Conservation (phyloP, 2,888 invertebrate genomes). For the Sinohyriopsis cumingii region DNA sequence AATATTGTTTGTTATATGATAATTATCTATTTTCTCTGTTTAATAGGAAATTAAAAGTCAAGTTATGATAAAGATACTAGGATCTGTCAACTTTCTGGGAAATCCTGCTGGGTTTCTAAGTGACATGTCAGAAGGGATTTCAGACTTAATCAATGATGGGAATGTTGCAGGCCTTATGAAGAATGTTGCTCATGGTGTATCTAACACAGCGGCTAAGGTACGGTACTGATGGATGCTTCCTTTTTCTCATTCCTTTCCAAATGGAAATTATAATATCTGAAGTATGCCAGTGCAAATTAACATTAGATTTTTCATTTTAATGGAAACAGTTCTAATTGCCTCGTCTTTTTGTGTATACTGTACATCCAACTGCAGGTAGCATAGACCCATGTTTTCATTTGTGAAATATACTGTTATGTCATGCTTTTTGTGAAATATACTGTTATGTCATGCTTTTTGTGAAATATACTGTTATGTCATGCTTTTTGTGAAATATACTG, state of each 20-base stretch:
- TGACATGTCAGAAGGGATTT: conserved; percentile 95
- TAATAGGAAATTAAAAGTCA: conserved; percentile 91
- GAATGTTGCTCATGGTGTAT: conserved; percentile 97
- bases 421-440: too few species aligned
- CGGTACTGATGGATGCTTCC: not conserved
- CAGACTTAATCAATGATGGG: conserved; percentile 92
- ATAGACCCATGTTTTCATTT: too few species aligned
- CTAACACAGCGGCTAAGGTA: conserved; percentile 97
- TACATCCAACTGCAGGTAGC: too few species aligned
- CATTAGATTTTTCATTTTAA: not conserved
- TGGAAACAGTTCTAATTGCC: not conserved
- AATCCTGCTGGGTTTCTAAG: conserved; percentile 96
- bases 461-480: too few species aligned
- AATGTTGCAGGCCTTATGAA: conserved; percentile 92
- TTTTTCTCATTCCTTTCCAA: not conserved
- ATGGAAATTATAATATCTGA: not conserved
- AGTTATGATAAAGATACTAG: conserved; percentile 90
- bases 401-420: too few species aligned
- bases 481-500: too few species aligned
- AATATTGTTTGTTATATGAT: too few species aligned
- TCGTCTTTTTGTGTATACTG: too few species aligned
- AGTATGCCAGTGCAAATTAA: not conserved
- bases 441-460: too few species aligned
- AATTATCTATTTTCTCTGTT: not conserved
- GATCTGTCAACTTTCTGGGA: conserved; percentile 97